phyloP scores from a whole-genome alignment of 2,113 vertebrate genomes.

The Onychorhynchus coronatus region DNA sequence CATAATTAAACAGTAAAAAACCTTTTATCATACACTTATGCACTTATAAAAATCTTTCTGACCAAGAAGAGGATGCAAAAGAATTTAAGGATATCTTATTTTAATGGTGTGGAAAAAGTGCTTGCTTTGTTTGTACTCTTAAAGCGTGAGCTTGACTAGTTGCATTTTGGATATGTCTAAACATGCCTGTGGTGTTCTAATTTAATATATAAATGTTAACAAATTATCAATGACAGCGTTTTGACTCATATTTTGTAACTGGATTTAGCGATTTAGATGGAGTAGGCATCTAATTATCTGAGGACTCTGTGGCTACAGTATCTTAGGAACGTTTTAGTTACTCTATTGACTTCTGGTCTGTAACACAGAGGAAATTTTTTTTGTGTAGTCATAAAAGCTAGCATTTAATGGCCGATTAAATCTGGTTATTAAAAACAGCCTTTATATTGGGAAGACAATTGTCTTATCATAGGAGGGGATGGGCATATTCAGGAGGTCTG shows the following conservation, averaged over 20 bases:
- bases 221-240: slow-evolving; percentile 2
- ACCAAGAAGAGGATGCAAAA: background rate
- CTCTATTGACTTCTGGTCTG: background rate
- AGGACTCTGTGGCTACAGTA: background rate
- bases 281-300: background rate
- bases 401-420: background rate
- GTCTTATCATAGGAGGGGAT: background rate
- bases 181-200: background rate
- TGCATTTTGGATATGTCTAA: background rate
- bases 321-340: background rate
- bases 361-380: background rate
- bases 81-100: background rate
- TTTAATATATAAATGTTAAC: slow-evolving; percentile 16
- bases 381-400: background rate
- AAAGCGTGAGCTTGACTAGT: background rate
- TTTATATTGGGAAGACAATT: background rate
- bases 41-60: background rate
- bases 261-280: background rate
- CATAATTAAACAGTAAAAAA: background rate
- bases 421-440: background rate
- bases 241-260: background rate
- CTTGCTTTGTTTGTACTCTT: background rate
- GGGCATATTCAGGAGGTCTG: background rate
- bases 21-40: background rate
- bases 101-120: background rate